Evolutionary conservation across 1,140 invertebrate species (phyloP).

Genomic region (Magallana gigas): DNA sequence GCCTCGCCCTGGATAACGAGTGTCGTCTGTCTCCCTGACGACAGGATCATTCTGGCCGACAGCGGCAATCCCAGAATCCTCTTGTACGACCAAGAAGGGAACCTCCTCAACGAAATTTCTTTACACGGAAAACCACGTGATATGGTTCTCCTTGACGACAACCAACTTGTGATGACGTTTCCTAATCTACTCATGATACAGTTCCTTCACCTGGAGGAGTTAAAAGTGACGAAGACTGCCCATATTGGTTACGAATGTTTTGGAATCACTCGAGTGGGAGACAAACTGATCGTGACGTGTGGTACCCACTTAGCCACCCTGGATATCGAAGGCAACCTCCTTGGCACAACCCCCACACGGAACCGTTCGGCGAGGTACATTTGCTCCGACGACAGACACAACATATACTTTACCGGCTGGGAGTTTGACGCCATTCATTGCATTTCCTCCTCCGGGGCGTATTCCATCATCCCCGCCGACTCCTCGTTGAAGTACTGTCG

Average conservation of each 20-base stretch:
- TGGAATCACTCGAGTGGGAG: constrained; percentile 1
- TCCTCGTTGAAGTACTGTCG: not conserved
- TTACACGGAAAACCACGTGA: constrained; percentile 34
- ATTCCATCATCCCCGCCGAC: not conserved
- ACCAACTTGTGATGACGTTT: constrained; percentile 17
- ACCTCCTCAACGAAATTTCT: not conserved
- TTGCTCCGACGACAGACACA: not conserved
- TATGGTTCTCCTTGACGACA: not conserved
- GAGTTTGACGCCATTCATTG: constrained; percentile 5
- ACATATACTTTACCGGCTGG: constrained; percentile 25
- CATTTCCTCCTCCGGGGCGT: not conserved
- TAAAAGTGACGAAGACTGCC: not conserved
- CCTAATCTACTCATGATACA: constrained; percentile 34
- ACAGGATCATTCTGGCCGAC: constrained; percentile 6
- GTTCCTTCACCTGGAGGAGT: not conserved
- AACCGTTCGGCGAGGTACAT: not conserved
- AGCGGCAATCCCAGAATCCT: constrained; percentile 17
- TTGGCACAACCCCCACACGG: not conserved
- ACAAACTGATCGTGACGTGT: not conserved
- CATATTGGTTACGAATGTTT: constrained; percentile 40
- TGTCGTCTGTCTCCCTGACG: not conserved
- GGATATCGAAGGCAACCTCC: not conserved
- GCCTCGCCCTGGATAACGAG: constrained; percentile 23
- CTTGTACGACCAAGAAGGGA: constrained; percentile 27
- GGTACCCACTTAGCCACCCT: constrained; percentile 2